Evolutionary conservation across 2,113 vertebrate genomes (phyloP), one percentile per base, ranked within the genome.

Genomic region (Pavo muticus): DNA sequence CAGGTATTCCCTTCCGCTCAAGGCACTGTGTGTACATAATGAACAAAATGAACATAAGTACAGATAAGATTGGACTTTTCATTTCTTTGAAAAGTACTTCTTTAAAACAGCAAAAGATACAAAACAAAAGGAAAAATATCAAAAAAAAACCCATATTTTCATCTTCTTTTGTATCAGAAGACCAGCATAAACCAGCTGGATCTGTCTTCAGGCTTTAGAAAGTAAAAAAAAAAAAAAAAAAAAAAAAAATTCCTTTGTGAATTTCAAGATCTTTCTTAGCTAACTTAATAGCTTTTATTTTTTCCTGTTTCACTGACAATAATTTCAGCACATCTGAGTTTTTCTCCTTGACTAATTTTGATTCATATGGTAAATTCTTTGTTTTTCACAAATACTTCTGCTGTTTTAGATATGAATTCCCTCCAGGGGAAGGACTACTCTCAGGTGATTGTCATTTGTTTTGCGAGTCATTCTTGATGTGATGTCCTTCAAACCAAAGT

Each of bases 401-500:
- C 65, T 93, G 64, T 16, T 63, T 95, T 79, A 88, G 91, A 84
- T 86, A 94, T 61, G 61, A 93, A 39, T 91, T 97, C 91, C 50
- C 92, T 56, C 42, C 84, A 86, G 84, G 61, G 14, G 54, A 78
- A 81, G 19, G 13, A 47, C 76, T 84, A 27, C 39, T 91, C 40
- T 72, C 42, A 83, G 57, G 44, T 93, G 74, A 74, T 52, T 87
- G 30, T 25, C 56, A 68, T 96, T 93, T 91, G 37, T 92, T 95
- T 61, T 91, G 32, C 23, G 71, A 97, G 61, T 71, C 83, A 16
- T 35, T 95, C 83, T 83, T 93, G 40, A 76, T 90, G 57, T 68
- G 35, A 84, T 95, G 87, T 20, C 72, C 91, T 97, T 95, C 94
- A 95, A 84, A 78, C 48, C 86, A 59, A 94, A 83, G 60, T 5